These are phyloP conservation scores for Silurus lanzhouensis DNA, from an alignment of 2,797 vertebrate species.

Conservation along the genomic window DNA sequence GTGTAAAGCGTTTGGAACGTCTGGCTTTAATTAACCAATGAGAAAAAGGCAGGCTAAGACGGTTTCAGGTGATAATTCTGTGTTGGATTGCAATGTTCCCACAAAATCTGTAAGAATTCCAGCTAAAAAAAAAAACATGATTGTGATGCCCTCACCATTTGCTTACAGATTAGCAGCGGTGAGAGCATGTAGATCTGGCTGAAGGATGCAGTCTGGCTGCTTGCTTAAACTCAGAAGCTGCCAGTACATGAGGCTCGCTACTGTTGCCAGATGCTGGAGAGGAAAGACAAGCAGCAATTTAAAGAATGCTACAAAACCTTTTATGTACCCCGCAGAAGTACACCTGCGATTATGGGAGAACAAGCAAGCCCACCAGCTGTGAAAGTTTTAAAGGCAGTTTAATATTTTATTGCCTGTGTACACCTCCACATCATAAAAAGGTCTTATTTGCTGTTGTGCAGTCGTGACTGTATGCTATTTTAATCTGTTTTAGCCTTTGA, in stretches of 20 bases:
- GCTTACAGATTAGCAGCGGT: not conserved
- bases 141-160: not conserved
- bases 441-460: constrained; percentile 58
- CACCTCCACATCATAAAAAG: constrained; percentile 53
- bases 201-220: constrained; percentile 7
- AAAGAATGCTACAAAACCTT: constrained; percentile 33
- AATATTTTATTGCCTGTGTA: constrained; percentile 61
- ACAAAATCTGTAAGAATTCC: not conserved
- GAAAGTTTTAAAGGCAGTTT: constrained; percentile 56
- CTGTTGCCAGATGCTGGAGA: constrained; percentile 43
- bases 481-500: constrained; percentile 10
- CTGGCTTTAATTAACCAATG: constrained; percentile 75
- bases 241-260: constrained; percentile 45
- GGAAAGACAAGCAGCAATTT: constrained; percentile 34
- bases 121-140: not conserved
- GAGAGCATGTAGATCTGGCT: constrained; percentile 12
- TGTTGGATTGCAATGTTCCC: not conserved
- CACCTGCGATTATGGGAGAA: constrained; percentile 52
- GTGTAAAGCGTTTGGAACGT: constrained; percentile 59
- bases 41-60: constrained; percentile 58
- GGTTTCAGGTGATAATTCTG: not conserved
- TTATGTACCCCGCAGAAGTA: constrained; percentile 48
- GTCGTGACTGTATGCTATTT: constrained; percentile 16
- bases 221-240: constrained; percentile 5
- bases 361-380: constrained; percentile 60